Conservation (phyloP, 2,113 vertebrate species). For the Cyprinus carpio region DNA sequence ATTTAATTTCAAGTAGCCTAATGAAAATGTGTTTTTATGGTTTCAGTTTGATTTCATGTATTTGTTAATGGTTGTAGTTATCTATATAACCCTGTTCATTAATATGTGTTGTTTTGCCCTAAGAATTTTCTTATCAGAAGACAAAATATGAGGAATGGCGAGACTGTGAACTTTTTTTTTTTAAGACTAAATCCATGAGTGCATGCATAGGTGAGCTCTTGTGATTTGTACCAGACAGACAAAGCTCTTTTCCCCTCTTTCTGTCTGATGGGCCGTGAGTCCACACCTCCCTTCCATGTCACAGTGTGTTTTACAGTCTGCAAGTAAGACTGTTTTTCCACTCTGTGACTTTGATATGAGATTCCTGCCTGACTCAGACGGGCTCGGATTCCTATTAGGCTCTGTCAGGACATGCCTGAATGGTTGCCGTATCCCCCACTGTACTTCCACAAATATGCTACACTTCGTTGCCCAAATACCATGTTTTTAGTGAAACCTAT, state of each 20-base stretch:
- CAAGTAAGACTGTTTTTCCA: constrained; percentile 24
- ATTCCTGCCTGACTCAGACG: constrained; percentile 34
- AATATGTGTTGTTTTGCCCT: neutral
- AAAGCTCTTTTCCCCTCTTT: constrained; percentile 63
- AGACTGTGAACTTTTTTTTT: constrained; percentile 18
- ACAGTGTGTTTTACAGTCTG: constrained; percentile 29
- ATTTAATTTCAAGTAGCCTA: no score
- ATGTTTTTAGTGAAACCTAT: neutral
- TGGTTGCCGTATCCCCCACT: constrained; percentile 14
- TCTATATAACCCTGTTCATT: neutral
- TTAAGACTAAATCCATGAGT: constrained; percentile 12
- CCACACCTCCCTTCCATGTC: constrained; percentile 22
- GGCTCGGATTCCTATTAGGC: constrained; percentile 4
- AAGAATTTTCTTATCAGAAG: neutral
- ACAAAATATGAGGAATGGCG: constrained; percentile 3
- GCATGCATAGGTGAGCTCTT: constrained; percentile 22
- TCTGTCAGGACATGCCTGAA: constrained; percentile 24
- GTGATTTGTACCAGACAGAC: constrained; percentile 47
- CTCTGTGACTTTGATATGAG: constrained; percentile 40
- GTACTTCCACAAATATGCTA: constrained; percentile 6
- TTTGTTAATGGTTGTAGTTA: neutral
- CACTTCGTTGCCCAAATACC: neutral
- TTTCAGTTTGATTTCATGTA: neutral
- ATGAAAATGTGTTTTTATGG: no score
- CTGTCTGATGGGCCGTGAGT: constrained; percentile 32